A percentile compares a stretch with the other conserved stretches of the same genome.
phyloP scores from a whole-genome alignment of 2,113 vertebrate species.

The Rhinopomastus cyanomelas region DNA sequence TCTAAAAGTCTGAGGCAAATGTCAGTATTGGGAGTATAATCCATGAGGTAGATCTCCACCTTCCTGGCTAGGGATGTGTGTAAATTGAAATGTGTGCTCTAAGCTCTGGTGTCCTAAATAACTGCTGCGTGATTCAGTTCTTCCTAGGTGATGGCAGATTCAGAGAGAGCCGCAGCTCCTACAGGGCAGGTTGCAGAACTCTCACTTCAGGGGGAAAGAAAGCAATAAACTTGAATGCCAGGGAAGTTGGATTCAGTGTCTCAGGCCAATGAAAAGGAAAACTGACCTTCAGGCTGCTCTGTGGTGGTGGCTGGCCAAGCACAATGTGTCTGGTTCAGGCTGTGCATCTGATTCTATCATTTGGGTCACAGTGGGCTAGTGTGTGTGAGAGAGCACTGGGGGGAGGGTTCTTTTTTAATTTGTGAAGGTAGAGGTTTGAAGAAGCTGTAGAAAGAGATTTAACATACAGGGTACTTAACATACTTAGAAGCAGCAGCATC shows the following conservation, averaged over 20 bases:
- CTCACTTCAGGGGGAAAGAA: background rate
- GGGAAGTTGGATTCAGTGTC: background rate
- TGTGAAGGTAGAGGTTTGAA: background rate
- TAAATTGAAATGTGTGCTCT: background rate
- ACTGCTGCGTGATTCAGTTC: background rate
- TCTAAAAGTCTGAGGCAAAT: background rate
- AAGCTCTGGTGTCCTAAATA: background rate
- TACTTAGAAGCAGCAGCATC: background rate
- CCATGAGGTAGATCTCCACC: background rate
- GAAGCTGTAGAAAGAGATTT: background rate
- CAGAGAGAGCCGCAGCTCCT: background rate
- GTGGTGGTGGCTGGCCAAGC: background rate
- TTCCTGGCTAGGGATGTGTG: background rate
- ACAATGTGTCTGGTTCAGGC: background rate
- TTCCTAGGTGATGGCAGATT: background rate
- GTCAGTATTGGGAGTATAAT: background rate
- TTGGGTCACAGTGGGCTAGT: background rate
- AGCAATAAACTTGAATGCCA: background rate
- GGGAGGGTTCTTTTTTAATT: background rate
- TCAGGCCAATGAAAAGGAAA: background rate
- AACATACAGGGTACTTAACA: background rate
- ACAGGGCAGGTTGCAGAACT: background rate
- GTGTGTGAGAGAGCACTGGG: background rate
- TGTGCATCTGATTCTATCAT: accelerated
- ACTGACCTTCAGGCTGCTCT: background rate